phyloP scores from a whole-genome alignment of 2,797 vertebrate genomes.

The Pipistrellus pygmaeus region DNA sequence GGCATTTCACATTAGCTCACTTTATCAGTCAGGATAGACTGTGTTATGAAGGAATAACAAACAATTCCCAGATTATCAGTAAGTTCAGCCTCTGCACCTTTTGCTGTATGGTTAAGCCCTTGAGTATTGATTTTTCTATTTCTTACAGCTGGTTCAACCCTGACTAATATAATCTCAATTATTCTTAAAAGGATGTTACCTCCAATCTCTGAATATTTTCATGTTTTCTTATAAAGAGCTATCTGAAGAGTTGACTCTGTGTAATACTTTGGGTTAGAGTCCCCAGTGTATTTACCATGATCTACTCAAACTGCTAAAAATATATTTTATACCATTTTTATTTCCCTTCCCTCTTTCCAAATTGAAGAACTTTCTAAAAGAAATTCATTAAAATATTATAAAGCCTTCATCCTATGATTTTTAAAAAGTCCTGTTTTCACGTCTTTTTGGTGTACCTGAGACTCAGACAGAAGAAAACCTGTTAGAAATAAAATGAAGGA shows the following conservation, averaged over 20 bases:
- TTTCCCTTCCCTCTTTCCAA: slow-evolving; percentile 32
- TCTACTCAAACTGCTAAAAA: not conserved
- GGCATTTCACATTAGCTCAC: not conserved
- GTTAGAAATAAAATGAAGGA: slow-evolving; percentile 51
- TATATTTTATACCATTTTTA: not conserved
- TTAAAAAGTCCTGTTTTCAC: slow-evolving; percentile 36
- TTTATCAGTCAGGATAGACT: not conserved
- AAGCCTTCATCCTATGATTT: slow-evolving; percentile 40
- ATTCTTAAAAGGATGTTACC: not conserved
- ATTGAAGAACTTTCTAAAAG: slow-evolving; percentile 16
- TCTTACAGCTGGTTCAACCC: not conserved
- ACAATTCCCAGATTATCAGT: not conserved
- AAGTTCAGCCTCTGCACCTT: not conserved
- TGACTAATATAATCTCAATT: not conserved
- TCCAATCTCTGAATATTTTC: not conserved
- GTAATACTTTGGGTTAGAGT: not conserved
- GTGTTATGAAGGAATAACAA: not conserved
- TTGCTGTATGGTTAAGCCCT: not conserved
- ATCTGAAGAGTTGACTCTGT: not conserved
- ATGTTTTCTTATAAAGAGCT: slow-evolving; percentile 13
- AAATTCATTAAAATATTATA: slow-evolving; percentile 7
- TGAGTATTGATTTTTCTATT: not conserved
- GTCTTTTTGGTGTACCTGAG: slow-evolving; percentile 29
- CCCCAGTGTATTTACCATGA: not conserved
- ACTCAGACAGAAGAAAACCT: slow-evolving; percentile 8